These are phyloP conservation scores for Corythaeola cristata DNA, from an alignment of 2,113 vertebrate species.

Conservation along the genomic window DNA sequence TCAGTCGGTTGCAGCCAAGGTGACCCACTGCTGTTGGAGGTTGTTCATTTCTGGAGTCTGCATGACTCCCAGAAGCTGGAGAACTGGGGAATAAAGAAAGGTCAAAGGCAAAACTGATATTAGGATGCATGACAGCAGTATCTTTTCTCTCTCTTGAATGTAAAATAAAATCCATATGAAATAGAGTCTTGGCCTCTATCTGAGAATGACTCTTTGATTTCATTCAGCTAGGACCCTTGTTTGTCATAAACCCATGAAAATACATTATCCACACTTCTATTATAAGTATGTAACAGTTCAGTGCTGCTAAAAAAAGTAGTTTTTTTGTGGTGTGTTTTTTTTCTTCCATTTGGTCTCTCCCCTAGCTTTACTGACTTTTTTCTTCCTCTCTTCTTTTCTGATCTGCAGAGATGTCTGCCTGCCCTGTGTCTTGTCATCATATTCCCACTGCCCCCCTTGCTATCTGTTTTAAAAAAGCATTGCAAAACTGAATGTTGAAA, in stretches of 20 bases:
- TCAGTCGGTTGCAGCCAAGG: not conserved
- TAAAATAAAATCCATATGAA: not conserved
- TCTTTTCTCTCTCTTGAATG: not conserved
- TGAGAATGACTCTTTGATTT: not conserved
- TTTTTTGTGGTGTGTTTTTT: not conserved
- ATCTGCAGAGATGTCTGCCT: not conserved
- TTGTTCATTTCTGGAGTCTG: not conserved
- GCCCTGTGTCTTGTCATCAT: accelerated
- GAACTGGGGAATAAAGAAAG: not conserved
- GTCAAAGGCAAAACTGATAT: not conserved
- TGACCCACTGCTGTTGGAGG: not conserved
- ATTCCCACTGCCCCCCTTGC: too few species aligned
- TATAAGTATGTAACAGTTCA: not conserved
- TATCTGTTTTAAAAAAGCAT: not conserved
- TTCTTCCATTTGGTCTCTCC: not conserved
- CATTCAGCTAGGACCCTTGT: not conserved
- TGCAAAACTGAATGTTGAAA: not conserved
- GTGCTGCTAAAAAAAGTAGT: not conserved
- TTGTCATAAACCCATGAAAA: not conserved
- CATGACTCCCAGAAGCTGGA: not conserved
- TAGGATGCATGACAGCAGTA: not conserved
- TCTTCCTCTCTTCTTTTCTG: not conserved
- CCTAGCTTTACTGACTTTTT: not conserved
- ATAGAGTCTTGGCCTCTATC: not conserved
- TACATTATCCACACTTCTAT: not conserved